Base-by-base conservation (phyloP, 2,113 vertebrate species). In the Amblyopsis rosae region DNA sequence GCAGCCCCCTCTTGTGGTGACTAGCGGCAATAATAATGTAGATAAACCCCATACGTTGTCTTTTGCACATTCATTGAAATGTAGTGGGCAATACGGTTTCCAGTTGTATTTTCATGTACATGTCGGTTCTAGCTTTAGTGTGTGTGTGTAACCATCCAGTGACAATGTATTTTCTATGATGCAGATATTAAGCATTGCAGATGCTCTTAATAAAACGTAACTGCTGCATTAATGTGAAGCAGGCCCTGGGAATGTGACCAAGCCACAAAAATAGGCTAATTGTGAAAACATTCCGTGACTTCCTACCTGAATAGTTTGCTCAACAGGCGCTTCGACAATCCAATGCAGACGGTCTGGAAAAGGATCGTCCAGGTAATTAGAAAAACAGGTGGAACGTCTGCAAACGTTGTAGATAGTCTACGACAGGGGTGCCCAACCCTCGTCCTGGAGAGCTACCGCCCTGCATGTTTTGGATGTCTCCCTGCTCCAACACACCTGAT, bases 1-100 rank as follows among this genome's bases (percentile, higher is more conserved):
- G 72, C 72, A 87, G 86, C 86, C n/a, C 86, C 82, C 88, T 85
- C 87, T 69, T 65, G 81, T 86, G 87, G 85, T 78, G 15, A 75
- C 13, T 41, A 26, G 62, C 9, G 62, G 16, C 55, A 54, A 12
- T 61, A 19, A 47, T 26, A 19, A 17, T 62, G 57, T 75, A 62
- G 49, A 11, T 15, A 51, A 15, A 9, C 13, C 3, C 49, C 9
- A 51, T 51, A 11, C 13, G 10, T 51, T 51, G 11, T 12, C 2
- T 11, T 51, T 51, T 51, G 49, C 11, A 15, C 11, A 3, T 15
- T 0, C 11, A 9, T 51, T 4, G 3, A 3, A 9, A 51, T 51
- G 49, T 11, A 49, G 12, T 49, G 9, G 48, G 8, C 8, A 19
- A 11, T 15, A 11, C 17, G 26, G 35, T 41, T 41, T 41, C 4